Evolutionary conservation across 2,888 invertebrate genomes (phyloP), one percentile per base, ranked within the genome.

Genomic region (Spodoptera littoralis): DNA sequence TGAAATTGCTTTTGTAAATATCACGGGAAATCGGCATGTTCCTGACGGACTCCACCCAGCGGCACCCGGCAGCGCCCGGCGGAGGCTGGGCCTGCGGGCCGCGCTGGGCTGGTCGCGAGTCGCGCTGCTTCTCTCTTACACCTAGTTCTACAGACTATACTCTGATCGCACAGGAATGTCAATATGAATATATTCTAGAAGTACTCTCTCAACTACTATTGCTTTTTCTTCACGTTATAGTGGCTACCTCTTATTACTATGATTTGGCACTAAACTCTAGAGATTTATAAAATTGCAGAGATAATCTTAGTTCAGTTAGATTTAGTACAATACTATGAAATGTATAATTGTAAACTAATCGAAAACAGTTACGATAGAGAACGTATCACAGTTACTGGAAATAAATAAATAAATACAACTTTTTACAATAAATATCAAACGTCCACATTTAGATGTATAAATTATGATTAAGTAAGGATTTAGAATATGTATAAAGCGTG

Each of bases 371-470:
- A 53, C 60, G 65, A 70, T 55, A 73, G 63, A 77, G 75, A 87
- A 88, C 83, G 82, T 92, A 92, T 92, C 92, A 92, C 92, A 92
- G 92, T 70, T 66, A 86, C 83, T 87, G 88, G 82, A 85, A 87
- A 88, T 89, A 90, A 92, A 91, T 91, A 90, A 91, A 89, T 90
- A 90, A 90, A 89, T 90, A 88, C 75, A 83, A 79, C 83, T 90
- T 88, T 92, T 84, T 91, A 92, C 91, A 92, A 83, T 84, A 85
- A 83, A 82, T 80, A 83, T 67, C 68, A 75, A 62, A 70, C 27
- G n/a, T 56, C 22, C 36, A 48, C 53, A 36, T 49, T 42, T 62
- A 70, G 66, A 59, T 51, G 66, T 67, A 75, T 74, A 77, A 70
- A 24, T 69, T 62, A 46, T n/a, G 45, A 22, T 58, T 41, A 47